Conservation (phyloP, 2,888 invertebrate species). For the Dermolepida albohirtum region DNA sequence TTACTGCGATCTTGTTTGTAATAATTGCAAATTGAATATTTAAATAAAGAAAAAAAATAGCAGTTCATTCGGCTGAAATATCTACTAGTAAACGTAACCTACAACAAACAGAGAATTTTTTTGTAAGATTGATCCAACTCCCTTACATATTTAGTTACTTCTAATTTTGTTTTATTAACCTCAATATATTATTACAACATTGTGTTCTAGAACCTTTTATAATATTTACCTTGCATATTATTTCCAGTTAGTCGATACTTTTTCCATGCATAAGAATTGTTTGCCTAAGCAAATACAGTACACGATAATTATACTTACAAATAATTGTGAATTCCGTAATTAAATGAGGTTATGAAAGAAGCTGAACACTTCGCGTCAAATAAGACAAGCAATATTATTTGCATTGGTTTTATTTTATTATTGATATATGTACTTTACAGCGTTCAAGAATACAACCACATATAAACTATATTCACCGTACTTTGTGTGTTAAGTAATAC, state of each 20-base stretch:
- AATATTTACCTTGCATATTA: slow-evolving; percentile 29
- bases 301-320: slow-evolving; percentile 26
- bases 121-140: not conserved
- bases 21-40: no score
- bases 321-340: slow-evolving; percentile 26
- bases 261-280: no score
- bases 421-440: no score
- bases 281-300: slow-evolving; percentile 19
- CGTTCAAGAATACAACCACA: no score
- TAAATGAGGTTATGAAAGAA: slow-evolving; percentile 25
- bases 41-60: no score
- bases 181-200: slow-evolving; percentile 30
- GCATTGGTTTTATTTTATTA: no score
- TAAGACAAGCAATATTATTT: no score
- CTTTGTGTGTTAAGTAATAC: slow-evolving; percentile 29
- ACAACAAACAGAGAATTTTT: not conserved
- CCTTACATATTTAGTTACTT: slow-evolving; percentile 12
- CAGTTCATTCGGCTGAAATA: no score
- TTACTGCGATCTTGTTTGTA: no score
- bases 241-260: not conserved
- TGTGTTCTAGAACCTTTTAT: slow-evolving; percentile 20
- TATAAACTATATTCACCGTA: no score
- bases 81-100: no score
- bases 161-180: slow-evolving; percentile 26
- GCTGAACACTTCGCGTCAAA: no score